Base-by-base conservation (phyloP, 2,797 vertebrate species). In the Phoeniculus purpureus region DNA sequence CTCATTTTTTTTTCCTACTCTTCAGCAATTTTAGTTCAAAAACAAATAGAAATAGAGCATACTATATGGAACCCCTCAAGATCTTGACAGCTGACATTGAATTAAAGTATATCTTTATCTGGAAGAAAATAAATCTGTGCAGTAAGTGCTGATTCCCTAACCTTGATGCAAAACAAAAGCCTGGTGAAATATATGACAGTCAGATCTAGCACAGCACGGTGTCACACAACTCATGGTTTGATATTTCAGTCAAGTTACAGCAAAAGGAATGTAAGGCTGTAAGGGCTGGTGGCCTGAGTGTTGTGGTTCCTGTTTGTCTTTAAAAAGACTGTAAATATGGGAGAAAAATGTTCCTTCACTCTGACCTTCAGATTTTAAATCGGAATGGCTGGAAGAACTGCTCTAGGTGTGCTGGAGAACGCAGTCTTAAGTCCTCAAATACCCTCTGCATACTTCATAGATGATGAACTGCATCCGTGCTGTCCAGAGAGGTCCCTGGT, bases 151-250 rank as follows among this genome's bases (percentile, higher is more conserved):
- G 55, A 18, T 31, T 17, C 18, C 4, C 1, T 4, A 3, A 43
- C 10, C 10, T 12, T 7, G 32, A 7, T 18, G 23, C 50, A 29
- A 21, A 76, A 1, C 21, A 51, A 9, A 29, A n/a, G 4, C 6
- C 15, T 15, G 18, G 1, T 31, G 48, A 52, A 62, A 21, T 0
- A 5, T 5, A 5, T 12, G 27, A 0, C 2, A 31, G 15, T 1
- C 8, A 26, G 12, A 27, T 4, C 13, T 5, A 32, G 47, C 22
- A 9, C 40, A 11, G 31, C 2, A 3, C 8, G 17, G 45, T 31
- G 66, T 2, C 5, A 0, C 4, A 16, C 14, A 25, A 10, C 9
- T 40, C 4, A 0, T 5, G 43, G 17, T 5, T 27, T 59, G 18
- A n/a, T n/a, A 16, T 31, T 27, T 16, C 2, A 31, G 48, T 29